A percentile compares a stretch with the other conserved stretches of the same genome.
phyloP scores from a whole-genome alignment of 2,113 vertebrate species.

The Silurus asotus region DNA sequence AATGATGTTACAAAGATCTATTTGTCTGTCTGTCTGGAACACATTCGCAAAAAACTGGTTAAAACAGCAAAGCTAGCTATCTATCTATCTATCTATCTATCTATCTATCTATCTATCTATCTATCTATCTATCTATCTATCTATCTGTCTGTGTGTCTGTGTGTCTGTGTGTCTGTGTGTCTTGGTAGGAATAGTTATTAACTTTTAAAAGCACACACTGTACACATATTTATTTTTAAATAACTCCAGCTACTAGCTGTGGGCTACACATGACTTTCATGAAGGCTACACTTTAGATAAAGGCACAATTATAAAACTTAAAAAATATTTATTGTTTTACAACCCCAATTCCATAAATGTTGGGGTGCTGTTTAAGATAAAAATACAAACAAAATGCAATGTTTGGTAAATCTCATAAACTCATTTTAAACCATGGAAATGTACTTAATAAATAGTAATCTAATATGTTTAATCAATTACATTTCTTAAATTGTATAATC shows the following conservation, averaged over 20 bases:
- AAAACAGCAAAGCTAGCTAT: neutral
- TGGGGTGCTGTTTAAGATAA: too few relatives aligned
- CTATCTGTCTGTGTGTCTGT: neutral
- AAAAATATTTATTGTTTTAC: neutral
- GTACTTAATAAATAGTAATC: too few relatives aligned
- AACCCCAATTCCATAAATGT: too few relatives aligned
- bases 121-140: neutral
- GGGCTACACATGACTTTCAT: conserved; percentile 2
- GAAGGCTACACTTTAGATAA: neutral
- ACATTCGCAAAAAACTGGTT: too few relatives aligned
- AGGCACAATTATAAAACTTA: neutral
- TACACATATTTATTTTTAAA: neutral
- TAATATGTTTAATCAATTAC: too few relatives aligned
- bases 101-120: too few relatives aligned
- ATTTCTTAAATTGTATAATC: too few relatives aligned
- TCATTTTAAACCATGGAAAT: too few relatives aligned
- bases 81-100: neutral
- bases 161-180: neutral
- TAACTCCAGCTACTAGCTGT: neutral
- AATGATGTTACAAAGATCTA: too few relatives aligned
- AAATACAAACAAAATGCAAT: too few relatives aligned
- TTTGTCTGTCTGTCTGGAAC: too few relatives aligned
- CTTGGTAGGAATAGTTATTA: neutral
- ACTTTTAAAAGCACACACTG: neutral
- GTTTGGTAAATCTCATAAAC: too few relatives aligned